Evolutionary conservation across 2,888 invertebrate genomes (phyloP).

Genomic region (Stratiomys singularior): DNA sequence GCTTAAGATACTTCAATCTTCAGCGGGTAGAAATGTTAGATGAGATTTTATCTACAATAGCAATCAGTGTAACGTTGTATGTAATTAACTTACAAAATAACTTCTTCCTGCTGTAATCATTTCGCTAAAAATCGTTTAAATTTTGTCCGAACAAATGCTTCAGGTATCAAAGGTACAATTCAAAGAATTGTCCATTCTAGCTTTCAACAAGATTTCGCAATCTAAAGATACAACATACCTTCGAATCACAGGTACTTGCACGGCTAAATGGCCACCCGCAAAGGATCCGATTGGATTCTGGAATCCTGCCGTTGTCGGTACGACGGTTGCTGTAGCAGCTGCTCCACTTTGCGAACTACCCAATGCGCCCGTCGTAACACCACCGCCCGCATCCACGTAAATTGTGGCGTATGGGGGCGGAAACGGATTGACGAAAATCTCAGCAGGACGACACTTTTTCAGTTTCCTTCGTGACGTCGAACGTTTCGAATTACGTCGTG

Average conservation of each 20-base stretch:
- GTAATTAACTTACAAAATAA: too few species aligned
- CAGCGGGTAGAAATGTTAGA: too few species aligned
- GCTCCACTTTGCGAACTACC: slow-evolving; percentile 44
- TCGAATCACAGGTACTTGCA: slow-evolving; percentile 45
- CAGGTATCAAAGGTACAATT: too few species aligned
- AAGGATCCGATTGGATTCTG: slow-evolving; percentile 30
- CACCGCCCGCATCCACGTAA: slow-evolving; percentile 57
- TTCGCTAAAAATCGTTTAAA: too few species aligned
- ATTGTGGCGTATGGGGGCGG: slow-evolving; percentile 63
- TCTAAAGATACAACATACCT: slow-evolving; percentile 35
- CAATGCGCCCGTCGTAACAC: slow-evolving; percentile 53
- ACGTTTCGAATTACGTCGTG: slow-evolving; percentile 56
- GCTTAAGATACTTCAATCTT: too few species aligned
- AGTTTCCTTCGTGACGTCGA: slow-evolving; percentile 56
- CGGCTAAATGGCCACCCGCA: slow-evolving; percentile 42
- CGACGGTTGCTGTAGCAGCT: background rate
- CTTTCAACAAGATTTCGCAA: too few species aligned
- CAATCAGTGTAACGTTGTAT: too few species aligned
- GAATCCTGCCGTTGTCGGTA: slow-evolving; percentile 14
- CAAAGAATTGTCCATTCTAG: too few species aligned
- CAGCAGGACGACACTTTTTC: slow-evolving; percentile 54
- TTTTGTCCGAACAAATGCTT: too few species aligned
- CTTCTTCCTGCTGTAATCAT: too few species aligned
- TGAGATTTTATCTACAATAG: too few species aligned
- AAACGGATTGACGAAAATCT: slow-evolving; percentile 53